Base-by-base conservation (phyloP, 2,888 invertebrate genomes). In the Stenurella melanura region DNA sequence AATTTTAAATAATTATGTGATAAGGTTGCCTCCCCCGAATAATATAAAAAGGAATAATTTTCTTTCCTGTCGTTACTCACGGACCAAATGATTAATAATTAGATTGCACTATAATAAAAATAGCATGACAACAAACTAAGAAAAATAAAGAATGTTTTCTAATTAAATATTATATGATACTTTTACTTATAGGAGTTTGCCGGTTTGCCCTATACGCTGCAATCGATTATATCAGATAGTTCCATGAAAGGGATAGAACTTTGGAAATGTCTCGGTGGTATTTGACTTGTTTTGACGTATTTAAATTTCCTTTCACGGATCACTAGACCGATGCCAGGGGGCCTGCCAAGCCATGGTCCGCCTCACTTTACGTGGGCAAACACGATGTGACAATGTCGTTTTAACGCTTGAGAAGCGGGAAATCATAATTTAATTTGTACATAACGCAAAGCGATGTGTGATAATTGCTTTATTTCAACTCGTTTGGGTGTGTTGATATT, bases 381-480 rank as follows among this genome's bases (percentile, higher is more conserved):
- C 50, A 18, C 76, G 69, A 76, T 69, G 76, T 71, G 80, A 82
- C 80, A 82, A 73, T 74, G 77, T 78, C 78, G 80, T 73, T 78
- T 80, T 76, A 70, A 73, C 73, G 66, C 64, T 61, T 73, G 68
- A 78, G 54, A 18, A 72, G 42, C 73, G 61, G 73, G 75, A 75
- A 75, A 77, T 82, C 75, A 56, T 69, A 76, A 76, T 73, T 76
- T 76, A 73, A 73, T 76, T 73, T 72, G 72, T 63, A 61, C 54
- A 72, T 72, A 72, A 72, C 63, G 72, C 76, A 69, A 42, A 74
- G 76, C 77, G 74, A 79, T 80, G 77, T 79, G 80, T 75, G 69
- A 78, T 82, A 80, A 81, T 81, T 82, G 81, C 81, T 82, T 76
- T 75, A 82, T 78, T 71, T 74, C 76, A 30, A 64, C 74, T 68